Evolutionary conservation across 1,140 invertebrate species (phyloP).

Genomic region (Drosophila jambulina): DNA sequence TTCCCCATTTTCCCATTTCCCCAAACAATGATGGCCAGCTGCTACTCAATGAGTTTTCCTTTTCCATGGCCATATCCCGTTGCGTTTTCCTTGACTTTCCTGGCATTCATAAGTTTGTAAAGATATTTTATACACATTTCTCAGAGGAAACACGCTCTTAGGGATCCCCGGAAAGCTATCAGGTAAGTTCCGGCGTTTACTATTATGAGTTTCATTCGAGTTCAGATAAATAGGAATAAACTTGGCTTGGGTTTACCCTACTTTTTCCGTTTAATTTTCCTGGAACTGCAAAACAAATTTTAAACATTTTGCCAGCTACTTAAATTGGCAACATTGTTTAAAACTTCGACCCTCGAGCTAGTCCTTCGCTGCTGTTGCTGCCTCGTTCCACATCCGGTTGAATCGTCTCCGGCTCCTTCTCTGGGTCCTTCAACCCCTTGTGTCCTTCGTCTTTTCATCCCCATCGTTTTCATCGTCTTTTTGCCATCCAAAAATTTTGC

Average conservation of each 20-base stretch:
- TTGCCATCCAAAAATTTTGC: slow-evolving; percentile 45
- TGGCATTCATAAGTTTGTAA: background rate
- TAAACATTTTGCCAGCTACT: slow-evolving; percentile 10
- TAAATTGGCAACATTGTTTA: slow-evolving; percentile 7
- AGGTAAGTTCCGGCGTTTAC: slow-evolving; percentile 6
- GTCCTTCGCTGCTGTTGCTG: slow-evolving; percentile 11
- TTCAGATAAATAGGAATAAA: background rate
- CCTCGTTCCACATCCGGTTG: slow-evolving; percentile 1
- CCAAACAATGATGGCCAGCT: slow-evolving; percentile 45
- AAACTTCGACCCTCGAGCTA: background rate
- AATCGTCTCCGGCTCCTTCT: background rate
- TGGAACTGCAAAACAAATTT: background rate
- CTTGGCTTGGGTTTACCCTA: background rate
- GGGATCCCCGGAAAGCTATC: slow-evolving; percentile 4
- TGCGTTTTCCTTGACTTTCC: slow-evolving; percentile 11
- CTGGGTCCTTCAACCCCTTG: slow-evolving; percentile 1
- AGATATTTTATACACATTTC: slow-evolving; percentile 18
- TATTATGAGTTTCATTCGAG: background rate
- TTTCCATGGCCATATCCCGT: background rate
- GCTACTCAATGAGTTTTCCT: slow-evolving; percentile 44
- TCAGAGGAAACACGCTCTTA: background rate
- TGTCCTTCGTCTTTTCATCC: slow-evolving; percentile 1
- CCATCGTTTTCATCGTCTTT: slow-evolving; percentile 6
- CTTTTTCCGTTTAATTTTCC: background rate
- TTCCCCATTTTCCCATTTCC: slow-evolving; percentile 2